These are phyloP conservation scores for Clarias batrachus DNA, from an alignment of 2,113 vertebrate species.

Conservation along the genomic window DNA sequence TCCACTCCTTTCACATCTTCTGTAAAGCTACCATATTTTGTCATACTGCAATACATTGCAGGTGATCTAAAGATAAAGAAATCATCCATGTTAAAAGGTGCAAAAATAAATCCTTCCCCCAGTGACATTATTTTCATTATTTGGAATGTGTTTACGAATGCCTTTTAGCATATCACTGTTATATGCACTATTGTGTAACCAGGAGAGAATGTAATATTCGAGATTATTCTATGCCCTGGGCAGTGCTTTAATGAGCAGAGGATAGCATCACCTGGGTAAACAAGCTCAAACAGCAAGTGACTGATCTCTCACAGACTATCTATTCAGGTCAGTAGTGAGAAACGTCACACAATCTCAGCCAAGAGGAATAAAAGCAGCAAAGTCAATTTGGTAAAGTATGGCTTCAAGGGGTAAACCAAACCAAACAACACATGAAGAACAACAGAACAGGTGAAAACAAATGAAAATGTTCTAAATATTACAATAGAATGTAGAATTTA, in stretches of 20 bases:
- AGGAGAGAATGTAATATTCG: background rate
- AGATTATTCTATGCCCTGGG: constrained; percentile 57
- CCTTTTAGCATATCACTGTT: constrained; percentile 17
- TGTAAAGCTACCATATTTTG: constrained; percentile 17
- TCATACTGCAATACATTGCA: background rate
- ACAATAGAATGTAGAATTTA: too few relatives aligned
- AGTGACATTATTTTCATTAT: constrained; percentile 8
- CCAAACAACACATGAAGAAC: constrained; percentile 31
- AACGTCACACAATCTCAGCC: constrained; percentile 38
- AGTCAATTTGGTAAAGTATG: constrained; percentile 36
- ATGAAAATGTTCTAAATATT: constrained; percentile 64
- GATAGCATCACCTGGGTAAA: constrained; percentile 67
- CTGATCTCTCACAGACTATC: constrained; percentile 59
- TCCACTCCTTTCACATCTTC: constrained; percentile 30
- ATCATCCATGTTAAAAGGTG: background rate
- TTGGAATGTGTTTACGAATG: background rate
- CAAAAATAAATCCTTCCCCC: background rate
- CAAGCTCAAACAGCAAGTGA: constrained; percentile 61
- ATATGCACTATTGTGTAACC: constrained; percentile 9
- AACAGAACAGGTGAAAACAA: constrained; percentile 57
- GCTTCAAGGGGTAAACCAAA: constrained; percentile 3
- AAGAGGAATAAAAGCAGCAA: constrained; percentile 40
- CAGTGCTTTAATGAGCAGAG: constrained; percentile 63
- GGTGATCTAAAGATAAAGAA: constrained; percentile 2
- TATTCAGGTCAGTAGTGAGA: constrained; percentile 25